A percentile compares a stretch with the other conserved stretches of the same genome.
Evolutionary conservation across 1,140 invertebrate genomes (phyloP).

Genomic region (Drosophila cardini): DNA sequence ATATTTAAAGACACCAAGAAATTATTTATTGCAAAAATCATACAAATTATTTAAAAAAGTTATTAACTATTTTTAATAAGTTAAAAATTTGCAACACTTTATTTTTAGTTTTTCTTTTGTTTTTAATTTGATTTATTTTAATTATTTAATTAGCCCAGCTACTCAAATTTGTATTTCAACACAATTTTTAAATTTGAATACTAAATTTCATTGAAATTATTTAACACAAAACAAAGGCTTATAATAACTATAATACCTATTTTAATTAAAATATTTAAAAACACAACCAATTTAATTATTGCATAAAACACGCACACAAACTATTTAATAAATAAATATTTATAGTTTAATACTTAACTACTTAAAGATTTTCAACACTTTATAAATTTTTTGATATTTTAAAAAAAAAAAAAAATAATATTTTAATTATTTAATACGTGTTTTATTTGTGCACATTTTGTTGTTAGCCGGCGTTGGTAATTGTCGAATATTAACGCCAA

Average conservation of each 20-base stretch:
- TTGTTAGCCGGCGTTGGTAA: slow-evolving; percentile 32
- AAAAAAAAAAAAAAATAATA: slow-evolving; percentile 39
- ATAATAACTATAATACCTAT: no score
- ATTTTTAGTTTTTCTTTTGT: no score
- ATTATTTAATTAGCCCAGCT: no score
- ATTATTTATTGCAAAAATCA: no score
- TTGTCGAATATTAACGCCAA: slow-evolving; percentile 45
- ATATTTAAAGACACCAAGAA: no score
- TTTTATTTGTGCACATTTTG: slow-evolving; percentile 34
- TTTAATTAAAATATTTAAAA: not conserved
- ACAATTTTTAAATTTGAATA: no score
- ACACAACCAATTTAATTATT: not conserved
- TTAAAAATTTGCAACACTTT: no score
- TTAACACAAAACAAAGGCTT: not conserved
- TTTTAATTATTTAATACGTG: slow-evolving; percentile 68
- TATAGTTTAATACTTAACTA: slow-evolving; percentile 29
- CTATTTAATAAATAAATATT: slow-evolving; percentile 13
- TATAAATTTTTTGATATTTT: slow-evolving; percentile 28
- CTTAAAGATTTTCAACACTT: slow-evolving; percentile 34
- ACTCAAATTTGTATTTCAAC: no score
- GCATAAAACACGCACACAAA: not conserved
- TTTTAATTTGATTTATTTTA: no score
- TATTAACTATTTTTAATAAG: no score
- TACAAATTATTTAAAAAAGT: no score
- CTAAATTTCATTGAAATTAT: not conserved